phyloP scores from a whole-genome alignment of 2,888 invertebrate species.

The Eupithecia subfuscata region DNA sequence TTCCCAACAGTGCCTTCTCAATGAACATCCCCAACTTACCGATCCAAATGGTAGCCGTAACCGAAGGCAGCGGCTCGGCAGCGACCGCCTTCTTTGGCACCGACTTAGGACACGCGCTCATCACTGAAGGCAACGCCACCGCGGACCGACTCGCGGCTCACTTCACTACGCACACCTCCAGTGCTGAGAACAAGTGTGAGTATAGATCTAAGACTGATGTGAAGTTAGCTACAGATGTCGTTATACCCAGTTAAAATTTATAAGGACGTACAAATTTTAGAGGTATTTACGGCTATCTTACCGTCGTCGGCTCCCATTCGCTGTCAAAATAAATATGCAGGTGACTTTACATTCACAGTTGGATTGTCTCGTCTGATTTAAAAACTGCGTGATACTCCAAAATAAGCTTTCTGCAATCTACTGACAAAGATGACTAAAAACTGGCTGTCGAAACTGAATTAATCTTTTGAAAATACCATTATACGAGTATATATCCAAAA shows the following conservation, averaged over 20 bases:
- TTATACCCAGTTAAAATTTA: background rate
- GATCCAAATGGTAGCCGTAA: slow-evolving; percentile 96
- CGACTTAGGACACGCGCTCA: slow-evolving; percentile 94
- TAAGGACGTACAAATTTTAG: no score
- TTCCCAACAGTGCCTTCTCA: slow-evolving; percentile 90
- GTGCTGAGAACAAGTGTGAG: slow-evolving; percentile 93
- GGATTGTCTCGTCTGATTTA: background rate
- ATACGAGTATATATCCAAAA: no score
- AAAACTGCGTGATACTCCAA: background rate
- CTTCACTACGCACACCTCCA: slow-evolving; percentile 95
- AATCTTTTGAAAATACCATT: background rate
- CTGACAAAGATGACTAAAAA: background rate
- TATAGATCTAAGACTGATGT: slow-evolving; percentile 71
- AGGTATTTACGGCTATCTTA: no score
- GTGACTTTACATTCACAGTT: background rate
- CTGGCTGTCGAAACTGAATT: background rate
- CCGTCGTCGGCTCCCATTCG: no score
- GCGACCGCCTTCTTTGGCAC: slow-evolving; percentile 95
- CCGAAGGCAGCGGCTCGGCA: slow-evolving; percentile 90
- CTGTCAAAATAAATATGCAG: background rate
- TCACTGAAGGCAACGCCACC: slow-evolving; percentile 96
- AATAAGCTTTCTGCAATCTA: background rate
- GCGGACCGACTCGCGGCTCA: slow-evolving; percentile 95
- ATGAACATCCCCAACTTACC: slow-evolving; percentile 96
- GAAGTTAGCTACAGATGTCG: background rate